Evolutionary conservation across 2,797 vertebrate genomes (phyloP).

Genomic region (Triplophysa bombifrons): DNA sequence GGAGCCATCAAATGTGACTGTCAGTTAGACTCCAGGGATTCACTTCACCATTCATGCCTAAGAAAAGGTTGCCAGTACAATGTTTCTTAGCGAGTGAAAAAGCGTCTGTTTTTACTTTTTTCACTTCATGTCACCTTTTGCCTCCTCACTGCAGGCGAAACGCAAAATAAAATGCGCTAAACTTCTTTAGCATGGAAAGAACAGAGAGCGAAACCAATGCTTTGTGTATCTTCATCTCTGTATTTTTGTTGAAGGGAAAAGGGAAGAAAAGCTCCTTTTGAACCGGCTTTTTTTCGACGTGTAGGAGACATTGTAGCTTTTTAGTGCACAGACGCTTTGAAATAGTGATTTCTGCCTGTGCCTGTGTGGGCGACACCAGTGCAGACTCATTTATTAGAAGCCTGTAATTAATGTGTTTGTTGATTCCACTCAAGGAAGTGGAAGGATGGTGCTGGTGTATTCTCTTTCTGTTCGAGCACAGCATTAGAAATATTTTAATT

Average conservation of each 20-base stretch:
- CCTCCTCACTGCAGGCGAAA: slow-evolving; percentile 75
- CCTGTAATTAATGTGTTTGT: slow-evolving; percentile 46
- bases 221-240: slow-evolving; percentile 69
- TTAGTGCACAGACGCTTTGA: slow-evolving; percentile 32
- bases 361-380: slow-evolving; percentile 49
- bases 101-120: slow-evolving; percentile 50
- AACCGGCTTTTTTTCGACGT: slow-evolving; percentile 59
- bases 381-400: slow-evolving; percentile 41
- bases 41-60: slow-evolving; percentile 69
- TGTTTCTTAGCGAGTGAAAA: slow-evolving; percentile 54
- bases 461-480: not conserved
- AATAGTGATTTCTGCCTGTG: slow-evolving; percentile 40
- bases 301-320: slow-evolving; percentile 32
- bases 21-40: slow-evolving; percentile 63
- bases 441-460: slow-evolving; percentile 34
- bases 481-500: not conserved
- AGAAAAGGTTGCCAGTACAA: slow-evolving; percentile 60
- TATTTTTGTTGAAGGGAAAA: slow-evolving; percentile 66
- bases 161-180: slow-evolving; percentile 73
- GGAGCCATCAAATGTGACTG: slow-evolving; percentile 67
- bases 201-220: slow-evolving; percentile 71
- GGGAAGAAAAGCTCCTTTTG: slow-evolving; percentile 65
- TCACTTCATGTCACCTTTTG: slow-evolving; percentile 72
- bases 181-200: slow-evolving; percentile 64
- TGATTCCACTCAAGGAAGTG: slow-evolving; percentile 30